Base-by-base conservation (phyloP, 1,140 invertebrate species). In the Notospermus geniculatus region DNA sequence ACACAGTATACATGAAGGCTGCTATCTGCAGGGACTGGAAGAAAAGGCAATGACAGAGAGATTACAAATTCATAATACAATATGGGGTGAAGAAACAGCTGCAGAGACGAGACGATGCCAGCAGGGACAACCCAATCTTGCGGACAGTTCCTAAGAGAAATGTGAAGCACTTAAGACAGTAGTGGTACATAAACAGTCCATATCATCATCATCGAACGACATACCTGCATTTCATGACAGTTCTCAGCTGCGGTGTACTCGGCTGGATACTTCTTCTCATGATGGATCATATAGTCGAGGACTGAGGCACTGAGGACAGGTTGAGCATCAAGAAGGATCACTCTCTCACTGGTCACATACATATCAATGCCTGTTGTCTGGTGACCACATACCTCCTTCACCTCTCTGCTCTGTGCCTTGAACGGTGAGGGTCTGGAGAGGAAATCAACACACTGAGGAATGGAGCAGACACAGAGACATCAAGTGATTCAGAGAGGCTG, bases 1-100 rank as follows among this genome's bases (percentile, higher is more conserved):
- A 95, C n/a, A 95, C 88, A 15, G 90, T 89, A 79, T 94, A 87
- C 27, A 95, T 76, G 76, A 92, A 92, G 7, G 91, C 88, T 25
- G 89, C 85, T 54, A 91, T 83, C 74, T 95, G 91, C 22, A 95
- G 77, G 17, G 88, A 88, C 64, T 90, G 68, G 57, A 77, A 75
- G 25, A 56, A 19, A 60, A 60, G 56, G 22, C 43, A 43, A n/a
- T n/a, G n/a, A n/a, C n/a, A n/a, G n/a, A n/a, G n/a, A n/a, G n/a
- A n/a, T n/a, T n/a, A n/a, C n/a, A n/a, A n/a, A n/a, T n/a, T n/a
- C n/a, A n/a, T n/a, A n/a, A n/a, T n/a, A n/a, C n/a, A n/a, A n/a
- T n/a, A n/a, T n/a, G n/a, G n/a, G n/a, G n/a, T n/a, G n/a, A n/a
- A n/a, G n/a, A n/a, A n/a, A n/a, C n/a, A n/a, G n/a, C n/a, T n/a